Base-by-base conservation (phyloP, 2,113 vertebrate species). In the Nannobrachium achirus region DNA sequence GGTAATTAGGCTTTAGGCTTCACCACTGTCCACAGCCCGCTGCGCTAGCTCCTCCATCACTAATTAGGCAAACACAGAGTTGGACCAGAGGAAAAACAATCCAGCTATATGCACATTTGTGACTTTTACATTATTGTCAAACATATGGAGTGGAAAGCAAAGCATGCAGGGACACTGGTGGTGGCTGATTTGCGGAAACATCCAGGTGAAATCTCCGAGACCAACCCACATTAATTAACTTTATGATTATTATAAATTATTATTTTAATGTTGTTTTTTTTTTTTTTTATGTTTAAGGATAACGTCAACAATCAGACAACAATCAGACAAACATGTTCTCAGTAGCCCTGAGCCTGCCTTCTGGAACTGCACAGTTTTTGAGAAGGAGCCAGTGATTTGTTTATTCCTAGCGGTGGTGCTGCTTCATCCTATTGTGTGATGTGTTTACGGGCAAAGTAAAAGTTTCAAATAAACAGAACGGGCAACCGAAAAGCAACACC, bases 21-120 rank as follows among this genome's bases (percentile, higher is more conserved):
- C 66, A 66, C 84, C 76, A 75, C 82, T 82, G 86, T 88, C 79
- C 80, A 49, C 38, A 78, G 74, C 84, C 83, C 67, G 84, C 74
- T 80, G 87, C 76, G 75, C n/a, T n/a, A n/a, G n/a, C 60, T 56
- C 68, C 60, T 56, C 57, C 67, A 16, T 15, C 69, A 55, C 56
- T 69, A 70, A 81, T 82, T 62, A 78, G n/a, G 62, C 60, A 11
- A 67, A 51, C 15, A 53, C 65, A 79, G 86, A 85, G 76, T 83
- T 87, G 8, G 60, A 50, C 42, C 52, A n/a, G n/a, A 60, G 45
- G 33, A 61, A 83, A 71, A 71, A 78, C 62, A 82, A 56, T 4
- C 68, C 10, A 53, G 51, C 40, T 45, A 66, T n/a, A 65, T 63
- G 13, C 10, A 52, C 25, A 33, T 33, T 73, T 41, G 66, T 56